phyloP scores from a whole-genome alignment of 2,888 invertebrate genomes.

The Synanthedon tipuliformis region DNA sequence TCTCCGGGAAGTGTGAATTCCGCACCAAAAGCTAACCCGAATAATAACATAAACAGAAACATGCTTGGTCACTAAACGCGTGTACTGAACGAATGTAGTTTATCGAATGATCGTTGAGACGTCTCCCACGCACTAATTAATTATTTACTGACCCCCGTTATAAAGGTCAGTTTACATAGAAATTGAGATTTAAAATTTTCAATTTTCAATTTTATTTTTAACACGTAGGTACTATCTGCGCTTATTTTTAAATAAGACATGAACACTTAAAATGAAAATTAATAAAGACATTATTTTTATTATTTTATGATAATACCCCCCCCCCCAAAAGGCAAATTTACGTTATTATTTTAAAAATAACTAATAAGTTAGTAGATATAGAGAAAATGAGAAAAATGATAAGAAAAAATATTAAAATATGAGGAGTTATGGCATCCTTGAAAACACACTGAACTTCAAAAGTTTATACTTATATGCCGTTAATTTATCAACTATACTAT shows the following conservation, averaged over 20 bases:
- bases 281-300: too few species aligned
- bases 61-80: slow-evolving; percentile 22
- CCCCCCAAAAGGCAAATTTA: too few species aligned
- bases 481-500: too few species aligned
- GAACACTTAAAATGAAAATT: neutral
- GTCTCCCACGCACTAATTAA: slow-evolving; percentile 53
- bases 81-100: slow-evolving; percentile 16
- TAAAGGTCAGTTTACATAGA: slow-evolving; percentile 30
- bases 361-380: too few species aligned
- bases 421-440: too few species aligned
- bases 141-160: slow-evolving; percentile 38
- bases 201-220: slow-evolving; percentile 15
- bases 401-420: too few species aligned
- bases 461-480: too few species aligned
- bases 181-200: slow-evolving; percentile 21
- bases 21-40: slow-evolving; percentile 20
- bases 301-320: too few species aligned
- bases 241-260: neutral
- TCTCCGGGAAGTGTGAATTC: slow-evolving; percentile 48
- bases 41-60: slow-evolving; percentile 24
- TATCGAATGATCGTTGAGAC: slow-evolving; percentile 26
- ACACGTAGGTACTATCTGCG: neutral
- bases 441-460: too few species aligned
- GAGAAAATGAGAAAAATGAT: too few species aligned
- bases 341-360: too few species aligned